Percentiles rank a stretch among this genome's conserved stretches.
These are phyloP conservation scores for Terrapene triunguis DNA, from an alignment of 2,113 vertebrate genomes.

Conservation along the genomic window DNA sequence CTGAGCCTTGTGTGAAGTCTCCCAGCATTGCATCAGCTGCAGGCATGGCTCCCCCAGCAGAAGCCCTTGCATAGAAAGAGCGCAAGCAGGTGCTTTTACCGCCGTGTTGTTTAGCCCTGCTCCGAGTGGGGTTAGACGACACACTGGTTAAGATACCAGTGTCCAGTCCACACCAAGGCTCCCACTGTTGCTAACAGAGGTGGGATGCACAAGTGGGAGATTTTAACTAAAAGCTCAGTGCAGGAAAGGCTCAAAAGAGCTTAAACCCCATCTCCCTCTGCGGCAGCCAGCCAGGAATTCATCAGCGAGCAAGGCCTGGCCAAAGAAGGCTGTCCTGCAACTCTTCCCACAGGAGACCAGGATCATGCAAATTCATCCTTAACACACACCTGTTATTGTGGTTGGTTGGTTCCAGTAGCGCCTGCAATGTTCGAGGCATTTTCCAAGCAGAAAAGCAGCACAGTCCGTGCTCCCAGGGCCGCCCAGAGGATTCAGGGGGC, in stretches of 20 bases:
- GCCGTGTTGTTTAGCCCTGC: no score
- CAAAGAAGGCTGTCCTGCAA: neutral
- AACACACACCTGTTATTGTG: neutral
- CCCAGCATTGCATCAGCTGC: neutral
- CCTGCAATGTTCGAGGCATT: neutral
- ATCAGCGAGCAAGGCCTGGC: neutral
- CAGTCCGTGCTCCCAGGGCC: no score
- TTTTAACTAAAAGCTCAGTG: neutral
- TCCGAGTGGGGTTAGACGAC: no score
- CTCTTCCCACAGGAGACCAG: no score
- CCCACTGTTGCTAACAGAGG: neutral
- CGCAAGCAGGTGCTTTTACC: neutral
- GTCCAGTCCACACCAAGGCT: no score
- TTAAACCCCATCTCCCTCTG: neutral
- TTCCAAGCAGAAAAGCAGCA: neutral
- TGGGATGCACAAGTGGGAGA: neutral
- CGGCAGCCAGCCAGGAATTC: neutral
- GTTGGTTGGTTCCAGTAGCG: accelerated
- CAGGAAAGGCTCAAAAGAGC: neutral
- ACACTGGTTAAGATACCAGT: no score
- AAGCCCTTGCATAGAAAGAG: neutral
- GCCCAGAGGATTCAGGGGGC: no score
- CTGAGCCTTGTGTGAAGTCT: neutral
- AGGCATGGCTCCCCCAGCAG: no score
- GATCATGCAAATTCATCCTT: neutral